Evolutionary conservation across 2,797 vertebrate species (phyloP), one percentile per base, ranked within the genome.

Genomic region (Pelobates cultripes): DNA sequence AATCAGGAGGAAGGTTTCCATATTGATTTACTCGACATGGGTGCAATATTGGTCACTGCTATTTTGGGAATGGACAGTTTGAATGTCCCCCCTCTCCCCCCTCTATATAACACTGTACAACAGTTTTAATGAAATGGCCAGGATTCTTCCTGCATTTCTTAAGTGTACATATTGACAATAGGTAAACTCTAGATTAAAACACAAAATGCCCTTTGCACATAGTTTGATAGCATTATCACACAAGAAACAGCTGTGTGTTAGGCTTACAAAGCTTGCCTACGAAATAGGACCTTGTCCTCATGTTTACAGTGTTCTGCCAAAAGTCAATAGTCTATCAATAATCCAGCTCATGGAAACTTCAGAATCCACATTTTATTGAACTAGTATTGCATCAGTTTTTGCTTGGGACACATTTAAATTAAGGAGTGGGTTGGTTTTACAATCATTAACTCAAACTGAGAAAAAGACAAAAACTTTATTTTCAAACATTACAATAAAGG

Each of bases 321-420:
- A 77, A 77, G 64, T 43, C 28, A 55, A 69, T 73, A 51, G 70
- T 43, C 43, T 17, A 61, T 70, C 8, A 67, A 43, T 28, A 15
- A 44, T 45, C 43, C 15, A 9, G 68, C n/a, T 13, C 42, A 45
- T 44, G 68, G 43, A 45, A 70, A 61, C 5, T 13, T 61, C 57
- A 12, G 57, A 13, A 61, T 28, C 28, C 28, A 28, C 28, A 28
- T 28, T 28, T 28, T 28, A 28, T 28, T 28, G 28, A 28, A 28
- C 28, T 28, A 28, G 28, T 28, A 28, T 28, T 28, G 28, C 28
- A 28, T 28, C 28, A 28, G 28, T 28, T 28, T 28, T 28, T 28
- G 28, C 28, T 28, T 28, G 28, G 28, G 28, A 28, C 28, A 28
- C 28, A 28, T 28, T 28, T 28, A 28, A 28, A 28, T 28, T 28